Evolutionary conservation across 2,888 invertebrate genomes (phyloP), one percentile per base, ranked within the genome.

Genomic region (Tubulanus polymorphus): DNA sequence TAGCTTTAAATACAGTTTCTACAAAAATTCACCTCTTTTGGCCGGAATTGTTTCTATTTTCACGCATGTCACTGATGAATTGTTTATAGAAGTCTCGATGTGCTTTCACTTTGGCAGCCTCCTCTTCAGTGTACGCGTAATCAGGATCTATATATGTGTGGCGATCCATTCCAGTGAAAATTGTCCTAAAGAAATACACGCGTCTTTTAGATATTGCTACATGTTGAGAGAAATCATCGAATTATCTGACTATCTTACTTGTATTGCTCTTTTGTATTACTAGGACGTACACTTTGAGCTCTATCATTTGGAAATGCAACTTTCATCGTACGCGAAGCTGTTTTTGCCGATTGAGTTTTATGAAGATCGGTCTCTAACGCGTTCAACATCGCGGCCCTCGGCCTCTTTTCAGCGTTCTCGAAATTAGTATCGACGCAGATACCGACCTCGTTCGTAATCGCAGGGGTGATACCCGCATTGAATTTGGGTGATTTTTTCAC

Each of bases 251-350:
- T 15, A 45, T 66, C 71, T 62, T 61, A 78, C 78, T 68, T 69
- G 63, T 68, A 79, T 15, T 58, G 59, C 46, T 74, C 68, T 12
- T 66, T 57, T 32, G 70, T 59, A 26, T 72, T 67, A 53, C 69
- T 70, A 3, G 79, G 76, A 32, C 76, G 57, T 8, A 79, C 68
- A 57, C 79, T 79, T 20, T 63, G 63, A 2, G 78, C 67, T 23
- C 76, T 59, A 64, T 79, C 79, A 64, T 79, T 79, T 6, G 79
- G 79, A 57, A 76, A 74, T 2, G 77, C 72, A n/a, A 79, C 70
- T 53, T 68, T 65, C 1, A 67, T 53, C n/a, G 49, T 46, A 27
- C 60, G 60, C n/a, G 57, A 55, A 29, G 58, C 59, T 8, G 48
- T 30, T 27, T 61, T 64, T 23, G 58, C 50, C 10, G 63, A 59